These are phyloP conservation scores for Neolamprologus hecqui DNA, from an alignment of 2,113 vertebrate genomes.

Conservation along the genomic window DNA sequence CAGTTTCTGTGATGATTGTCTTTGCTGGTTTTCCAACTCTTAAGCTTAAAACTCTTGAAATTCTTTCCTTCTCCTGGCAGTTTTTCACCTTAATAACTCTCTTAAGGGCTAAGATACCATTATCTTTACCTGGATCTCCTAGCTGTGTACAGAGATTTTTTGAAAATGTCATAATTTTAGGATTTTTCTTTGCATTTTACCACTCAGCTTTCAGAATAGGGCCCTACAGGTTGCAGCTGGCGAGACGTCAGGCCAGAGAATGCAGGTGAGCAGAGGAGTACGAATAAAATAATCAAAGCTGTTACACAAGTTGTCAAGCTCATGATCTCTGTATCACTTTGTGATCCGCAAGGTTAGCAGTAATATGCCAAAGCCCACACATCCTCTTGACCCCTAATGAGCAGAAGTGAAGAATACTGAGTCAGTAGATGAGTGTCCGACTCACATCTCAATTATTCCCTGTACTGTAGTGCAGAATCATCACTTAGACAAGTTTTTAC, in stretches of 20 bases:
- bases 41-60: background rate
- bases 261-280: background rate
- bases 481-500: conserved; percentile 60
- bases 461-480: conserved; percentile 49
- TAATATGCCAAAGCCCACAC: conserved; percentile 28
- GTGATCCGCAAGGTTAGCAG: conserved; percentile 30
- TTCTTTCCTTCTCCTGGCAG: background rate
- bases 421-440: conserved; percentile 39
- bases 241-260: background rate
- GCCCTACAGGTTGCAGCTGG: background rate
- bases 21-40: background rate
- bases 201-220: background rate
- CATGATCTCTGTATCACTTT: background rate
- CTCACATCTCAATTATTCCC: conserved; percentile 59
- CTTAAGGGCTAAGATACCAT: background rate
- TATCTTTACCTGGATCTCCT: background rate
- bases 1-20: background rate
- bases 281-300: background rate
- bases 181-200: background rate
- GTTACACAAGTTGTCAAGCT: background rate
- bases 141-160: background rate
- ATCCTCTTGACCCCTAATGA: background rate
- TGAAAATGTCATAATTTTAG: background rate
- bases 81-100: background rate
- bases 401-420: conserved; percentile 31